Evolutionary conservation across 2,113 vertebrate species (phyloP), one percentile per base, ranked within the genome.

Genomic region (Cyprinodon brontotheroides): DNA sequence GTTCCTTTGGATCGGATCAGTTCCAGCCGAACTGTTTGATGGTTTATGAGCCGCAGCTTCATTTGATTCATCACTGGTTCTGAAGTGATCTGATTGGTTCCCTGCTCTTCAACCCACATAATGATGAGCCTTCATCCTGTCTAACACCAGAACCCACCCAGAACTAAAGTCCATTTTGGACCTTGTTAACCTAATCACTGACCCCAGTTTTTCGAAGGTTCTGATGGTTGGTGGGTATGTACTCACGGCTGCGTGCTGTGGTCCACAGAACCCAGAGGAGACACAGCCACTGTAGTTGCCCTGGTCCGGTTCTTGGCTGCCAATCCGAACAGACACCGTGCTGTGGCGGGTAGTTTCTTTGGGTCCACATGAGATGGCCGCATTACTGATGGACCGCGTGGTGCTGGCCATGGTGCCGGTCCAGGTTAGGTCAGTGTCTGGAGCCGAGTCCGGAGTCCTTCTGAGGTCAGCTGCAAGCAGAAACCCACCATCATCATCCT

Each of bases 401-500:
- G 41, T 4, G 11, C 40, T 9, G 17, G 57, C 14, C 14, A 11
- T 65, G 40, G 12, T 41, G 69, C 41, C 3, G 57, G 37, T 14
- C 17, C 0, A 13, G 76, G 22, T 80, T 12, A 37, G 67, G 38
- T 72, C 74, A 0, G 75, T 2, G 6, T 80, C 84, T 4, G 73
- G 67, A 20, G 62, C n/a, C 0, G 75, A 71, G 53, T 89, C 86
- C 0, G 78, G 84, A 65, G 80, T 83, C 65, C 41, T 86, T 61
- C 87, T 70, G 39, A 79, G 73, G 8, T 89, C 86, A 12, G 78
- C 79, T 76, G 86, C 63, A 0, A 92, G 88, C 4, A 90, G 76
- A 86, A 65, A 87, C 80, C 86, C 84, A 63, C 40, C 88, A 50
- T 87, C 88, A 75, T 89, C 82, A 77, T 87, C 78, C 67, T 85